These are phyloP conservation scores for Vidua chalybeata DNA, from an alignment of 2,113 vertebrate species.

Conservation along the genomic window DNA sequence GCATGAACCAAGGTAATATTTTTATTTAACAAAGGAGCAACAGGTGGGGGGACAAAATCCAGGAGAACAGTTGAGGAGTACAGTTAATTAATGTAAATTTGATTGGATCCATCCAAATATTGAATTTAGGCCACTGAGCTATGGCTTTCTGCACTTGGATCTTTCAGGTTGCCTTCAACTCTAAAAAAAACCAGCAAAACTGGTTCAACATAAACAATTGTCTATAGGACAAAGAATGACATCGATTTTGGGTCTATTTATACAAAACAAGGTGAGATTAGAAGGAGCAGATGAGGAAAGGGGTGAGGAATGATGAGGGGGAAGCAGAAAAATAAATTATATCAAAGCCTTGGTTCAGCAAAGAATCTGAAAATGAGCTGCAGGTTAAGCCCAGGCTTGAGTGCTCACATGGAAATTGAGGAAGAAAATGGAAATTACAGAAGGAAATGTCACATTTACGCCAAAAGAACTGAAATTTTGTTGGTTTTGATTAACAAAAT, in stretches of 20 bases:
- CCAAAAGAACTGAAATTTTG: neutral
- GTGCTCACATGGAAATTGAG: accelerated
- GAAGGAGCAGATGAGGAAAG: neutral
- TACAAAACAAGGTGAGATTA: neutral
- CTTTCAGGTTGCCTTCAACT: neutral
- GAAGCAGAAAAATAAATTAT: neutral
- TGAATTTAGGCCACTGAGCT: neutral
- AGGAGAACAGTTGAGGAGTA: neutral
- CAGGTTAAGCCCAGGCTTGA: neutral
- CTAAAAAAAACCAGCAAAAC: neutral
- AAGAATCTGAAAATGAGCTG: neutral
- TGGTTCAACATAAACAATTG: neutral
- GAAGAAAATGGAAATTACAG: neutral
- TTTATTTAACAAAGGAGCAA: neutral
- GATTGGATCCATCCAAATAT: neutral
- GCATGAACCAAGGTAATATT: neutral
- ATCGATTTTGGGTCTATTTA: neutral
- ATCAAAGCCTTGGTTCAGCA: neutral
- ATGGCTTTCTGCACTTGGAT: neutral
- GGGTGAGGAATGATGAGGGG: neutral
- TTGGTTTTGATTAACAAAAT: neutral
- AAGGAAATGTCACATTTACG: neutral
- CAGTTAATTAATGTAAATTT: neutral
- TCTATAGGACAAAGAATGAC: neutral
- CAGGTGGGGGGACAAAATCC: neutral